Evolutionary conservation across 2,888 invertebrate species (phyloP).

Genomic region (Electrophaes corylata): DNA sequence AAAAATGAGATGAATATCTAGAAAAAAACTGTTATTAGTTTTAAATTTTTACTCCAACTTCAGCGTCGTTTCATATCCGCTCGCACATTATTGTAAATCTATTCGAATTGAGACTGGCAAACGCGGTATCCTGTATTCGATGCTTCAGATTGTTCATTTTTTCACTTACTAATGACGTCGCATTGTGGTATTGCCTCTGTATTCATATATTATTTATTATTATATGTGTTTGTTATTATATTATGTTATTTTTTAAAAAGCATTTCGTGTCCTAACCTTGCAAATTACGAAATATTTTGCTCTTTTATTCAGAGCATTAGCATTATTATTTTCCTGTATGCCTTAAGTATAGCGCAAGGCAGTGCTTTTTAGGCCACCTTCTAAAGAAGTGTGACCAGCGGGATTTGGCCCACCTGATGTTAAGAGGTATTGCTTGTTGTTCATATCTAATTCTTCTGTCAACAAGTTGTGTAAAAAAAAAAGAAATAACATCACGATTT

Average conservation of each 20-base stretch:
- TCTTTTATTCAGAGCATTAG: neutral
- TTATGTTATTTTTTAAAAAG: too few species aligned
- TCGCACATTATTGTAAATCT: constrained; percentile 2
- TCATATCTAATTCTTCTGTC: too few species aligned
- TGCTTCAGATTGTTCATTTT: constrained; percentile 5
- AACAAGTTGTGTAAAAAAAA: too few species aligned
- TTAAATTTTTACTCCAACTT: neutral
- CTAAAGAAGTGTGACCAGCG: too few species aligned
- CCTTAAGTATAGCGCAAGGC: too few species aligned
- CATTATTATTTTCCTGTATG: too few species aligned
- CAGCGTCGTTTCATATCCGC: neutral
- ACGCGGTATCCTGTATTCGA: neutral
- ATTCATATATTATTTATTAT: constrained; percentile 2
- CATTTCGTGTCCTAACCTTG: constrained; percentile 1
- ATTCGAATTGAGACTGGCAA: constrained; percentile 4
- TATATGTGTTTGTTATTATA: too few species aligned
- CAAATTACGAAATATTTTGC: neutral
- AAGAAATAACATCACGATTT: too few species aligned
- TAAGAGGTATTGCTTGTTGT: too few species aligned
- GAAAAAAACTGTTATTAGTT: neutral
- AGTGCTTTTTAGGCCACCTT: too few species aligned
- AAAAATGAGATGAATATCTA: too few species aligned
- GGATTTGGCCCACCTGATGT: too few species aligned
- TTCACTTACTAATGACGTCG: constrained; percentile 4
- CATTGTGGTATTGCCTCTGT: constrained; percentile 1